Evolutionary conservation across 2,888 invertebrate genomes (phyloP).

Genomic region (Brachyptera risi): DNA sequence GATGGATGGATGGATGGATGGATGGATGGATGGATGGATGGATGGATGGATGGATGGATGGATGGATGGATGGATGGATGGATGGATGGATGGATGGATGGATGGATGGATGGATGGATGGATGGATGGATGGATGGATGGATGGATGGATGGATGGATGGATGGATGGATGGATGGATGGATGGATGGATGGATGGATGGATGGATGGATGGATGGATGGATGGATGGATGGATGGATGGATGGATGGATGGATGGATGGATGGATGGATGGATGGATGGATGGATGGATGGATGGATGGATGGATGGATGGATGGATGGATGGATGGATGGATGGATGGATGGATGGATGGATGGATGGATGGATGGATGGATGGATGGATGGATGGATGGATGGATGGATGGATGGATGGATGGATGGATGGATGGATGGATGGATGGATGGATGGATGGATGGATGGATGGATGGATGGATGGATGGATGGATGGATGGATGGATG

Average conservation of each 20-base stretch:
- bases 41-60: too few relatives aligned
- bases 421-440: slow-evolving; percentile 22
- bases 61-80: too few relatives aligned
- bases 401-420: slow-evolving; percentile 25
- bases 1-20: too few relatives aligned
- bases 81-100: slow-evolving; percentile 21
- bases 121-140: slow-evolving; percentile 24
- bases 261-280: slow-evolving; percentile 24
- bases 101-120: slow-evolving; percentile 22
- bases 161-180: slow-evolving; percentile 23
- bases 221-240: slow-evolving; percentile 23
- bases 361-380: slow-evolving; percentile 24
- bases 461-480: slow-evolving; percentile 22
- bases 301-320: slow-evolving; percentile 22
- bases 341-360: slow-evolving; percentile 24
- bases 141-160: slow-evolving; percentile 24
- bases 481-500: slow-evolving; percentile 23
- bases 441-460: slow-evolving; percentile 22
- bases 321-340: slow-evolving; percentile 23
- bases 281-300: slow-evolving; percentile 21
- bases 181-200: slow-evolving; percentile 23
- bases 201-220: slow-evolving; percentile 22
- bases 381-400: slow-evolving; percentile 22
- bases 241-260: slow-evolving; percentile 24
- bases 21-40: too few relatives aligned